phyloP scores from a whole-genome alignment of 2,888 invertebrate genomes.

The Drosophila buzzatii region DNA sequence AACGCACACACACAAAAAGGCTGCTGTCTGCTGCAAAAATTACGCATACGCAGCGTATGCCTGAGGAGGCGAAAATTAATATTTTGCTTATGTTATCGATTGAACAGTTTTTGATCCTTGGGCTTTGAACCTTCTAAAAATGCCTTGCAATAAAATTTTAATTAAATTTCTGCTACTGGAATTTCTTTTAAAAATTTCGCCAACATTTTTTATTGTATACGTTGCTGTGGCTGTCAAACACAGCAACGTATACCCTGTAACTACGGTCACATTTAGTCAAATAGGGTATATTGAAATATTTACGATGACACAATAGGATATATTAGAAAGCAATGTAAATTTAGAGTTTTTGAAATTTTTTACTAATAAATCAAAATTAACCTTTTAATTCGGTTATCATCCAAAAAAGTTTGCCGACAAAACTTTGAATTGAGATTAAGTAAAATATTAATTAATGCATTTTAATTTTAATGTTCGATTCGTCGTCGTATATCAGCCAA shows the following conservation, averaged over 20 bases:
- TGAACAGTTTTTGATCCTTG: slow-evolving; percentile 36
- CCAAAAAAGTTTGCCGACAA: neutral
- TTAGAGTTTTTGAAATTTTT: neutral
- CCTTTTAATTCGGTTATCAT: too few species aligned
- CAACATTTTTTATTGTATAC: slow-evolving; percentile 15
- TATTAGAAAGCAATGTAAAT: neutral
- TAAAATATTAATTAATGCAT: neutral
- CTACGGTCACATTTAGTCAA: neutral
- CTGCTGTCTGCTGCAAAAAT: slow-evolving; percentile 41
- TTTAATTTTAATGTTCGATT: too few species aligned
- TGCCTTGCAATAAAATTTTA: slow-evolving; percentile 44
- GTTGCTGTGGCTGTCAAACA: slow-evolving; percentile 13
- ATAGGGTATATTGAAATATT: neutral
- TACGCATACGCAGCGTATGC: slow-evolving; percentile 62
- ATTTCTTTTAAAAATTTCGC: slow-evolving; percentile 32
- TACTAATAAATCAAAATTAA: too few species aligned
- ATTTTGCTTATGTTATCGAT: slow-evolving; percentile 39
- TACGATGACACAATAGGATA: too few species aligned
- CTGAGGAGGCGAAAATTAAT: slow-evolving; percentile 12
- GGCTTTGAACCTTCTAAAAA: neutral
- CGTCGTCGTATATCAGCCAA: too few species aligned
- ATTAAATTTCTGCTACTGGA: slow-evolving; percentile 53
- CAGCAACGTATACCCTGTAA: slow-evolving; percentile 13
- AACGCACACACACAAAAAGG: slow-evolving; percentile 3
- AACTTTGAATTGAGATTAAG: neutral